phyloP scores from a whole-genome alignment of 2,797 vertebrate genomes.

The Melanotaenia parkinsoni region DNA sequence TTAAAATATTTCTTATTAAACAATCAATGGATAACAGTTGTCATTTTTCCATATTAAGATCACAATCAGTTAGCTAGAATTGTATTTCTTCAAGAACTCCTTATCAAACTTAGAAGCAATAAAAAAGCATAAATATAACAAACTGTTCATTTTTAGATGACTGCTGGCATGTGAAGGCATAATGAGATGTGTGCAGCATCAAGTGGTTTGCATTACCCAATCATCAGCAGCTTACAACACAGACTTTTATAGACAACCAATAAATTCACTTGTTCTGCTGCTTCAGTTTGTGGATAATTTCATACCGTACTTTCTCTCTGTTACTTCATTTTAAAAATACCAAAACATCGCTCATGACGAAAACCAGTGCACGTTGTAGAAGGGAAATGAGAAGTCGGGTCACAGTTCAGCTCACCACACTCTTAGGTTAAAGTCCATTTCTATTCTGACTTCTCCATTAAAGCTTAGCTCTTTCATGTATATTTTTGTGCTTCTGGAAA shows the following conservation, averaged over 20 bases:
- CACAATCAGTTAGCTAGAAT: neutral
- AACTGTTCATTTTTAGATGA: neutral
- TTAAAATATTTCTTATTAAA: neutral
- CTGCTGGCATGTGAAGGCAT: neutral
- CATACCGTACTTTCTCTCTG: neutral
- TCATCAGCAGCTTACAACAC: conserved; percentile 1
- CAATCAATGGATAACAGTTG: neutral
- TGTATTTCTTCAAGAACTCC: neutral
- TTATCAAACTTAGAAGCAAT: neutral
- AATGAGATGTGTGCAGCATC: conserved; percentile 15
- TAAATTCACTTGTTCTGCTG: conserved; percentile 1
- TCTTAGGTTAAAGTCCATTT: conserved; percentile 17
- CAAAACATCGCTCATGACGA: conserved; percentile 7
- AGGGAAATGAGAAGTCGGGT: conserved; percentile 15
- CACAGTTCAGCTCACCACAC: conserved; percentile 22
- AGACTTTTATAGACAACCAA: neutral
- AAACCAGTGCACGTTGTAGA: conserved; percentile 1
- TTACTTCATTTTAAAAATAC: neutral
- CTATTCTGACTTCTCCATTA: conserved; percentile 17
- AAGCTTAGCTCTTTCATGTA: conserved; percentile 28
- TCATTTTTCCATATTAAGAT: neutral
- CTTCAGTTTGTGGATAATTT: conserved; percentile 6
- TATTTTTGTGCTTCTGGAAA: conserved; percentile 14
- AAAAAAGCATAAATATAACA: neutral
- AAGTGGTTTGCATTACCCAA: conserved; percentile 10